phyloP scores from a whole-genome alignment of 1,140 invertebrate species.

The Scylla paramamosain region DNA sequence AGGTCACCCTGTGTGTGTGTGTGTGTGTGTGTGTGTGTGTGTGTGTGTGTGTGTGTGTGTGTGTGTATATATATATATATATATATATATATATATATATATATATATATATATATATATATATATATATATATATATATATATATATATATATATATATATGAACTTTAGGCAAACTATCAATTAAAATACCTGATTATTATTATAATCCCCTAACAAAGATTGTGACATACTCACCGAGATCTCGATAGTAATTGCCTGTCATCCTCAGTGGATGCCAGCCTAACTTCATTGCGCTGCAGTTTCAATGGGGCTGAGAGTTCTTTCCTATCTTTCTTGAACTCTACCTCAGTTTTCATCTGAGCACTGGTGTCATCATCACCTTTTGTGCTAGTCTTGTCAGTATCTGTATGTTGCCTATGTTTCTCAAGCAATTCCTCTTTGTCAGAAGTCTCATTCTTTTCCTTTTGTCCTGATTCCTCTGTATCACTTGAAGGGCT shows the following conservation, averaged over 20 bases:
- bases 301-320: background rate
- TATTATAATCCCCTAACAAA: too few species aligned
- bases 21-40: too few species aligned
- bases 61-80: too few species aligned
- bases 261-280: background rate
- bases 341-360: background rate
- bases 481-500: background rate
- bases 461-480: background rate
- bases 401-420: background rate
- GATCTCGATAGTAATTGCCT: background rate
- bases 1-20: too few species aligned
- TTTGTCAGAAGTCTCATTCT: background rate
- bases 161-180: background rate
- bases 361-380: background rate
- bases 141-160: conserved; percentile 38
- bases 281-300: conserved; percentile 16
- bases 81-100: conserved; percentile 31
- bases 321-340: conserved; percentile 38
- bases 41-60: too few species aligned
- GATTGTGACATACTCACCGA: background rate
- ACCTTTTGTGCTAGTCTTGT: background rate
- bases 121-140: conserved; percentile 38
- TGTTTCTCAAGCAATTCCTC: background rate
- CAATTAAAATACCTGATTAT: too few species aligned
- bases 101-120: conserved; percentile 38